Base-by-base conservation (phyloP, 2,113 vertebrate genomes). In the Strigops habroptila region DNA sequence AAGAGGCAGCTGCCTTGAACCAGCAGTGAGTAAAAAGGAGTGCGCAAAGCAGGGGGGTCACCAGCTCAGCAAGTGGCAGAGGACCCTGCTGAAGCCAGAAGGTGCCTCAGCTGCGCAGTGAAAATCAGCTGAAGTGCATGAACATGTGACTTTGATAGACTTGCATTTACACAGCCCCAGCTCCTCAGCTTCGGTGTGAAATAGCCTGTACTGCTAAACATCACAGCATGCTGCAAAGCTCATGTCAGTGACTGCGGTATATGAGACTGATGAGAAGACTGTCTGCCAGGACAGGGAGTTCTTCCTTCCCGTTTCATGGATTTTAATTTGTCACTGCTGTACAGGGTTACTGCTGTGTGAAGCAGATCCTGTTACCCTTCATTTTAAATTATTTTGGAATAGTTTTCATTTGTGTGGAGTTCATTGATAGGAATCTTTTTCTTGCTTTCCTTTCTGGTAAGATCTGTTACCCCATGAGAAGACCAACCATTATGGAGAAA, bases 401-500 rank as follows among this genome's bases (percentile, higher is more conserved):
- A 39, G 17, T 46, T 60, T 44, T 33, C 51, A 19, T 25, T 59
- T 35, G 5, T 27, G 5, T 30, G 35, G 68, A 71, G 30, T 14
- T 91, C 41, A n/a, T 16, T 46, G 22, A n/a, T 18, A 67, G 39
- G 41, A 53, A 41, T 35, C 12, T 64, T 59, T 52, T 71, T 49
- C 69, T 62, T 71, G 12, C 25, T 73, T 63, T 76, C 23, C 37
- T 85, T 81, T 88, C 41, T 59, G 57, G 13, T 60, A 55, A 46
- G 18, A 11, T 65, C 67, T 64, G 23, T 53, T 53, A 52, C 31
- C 37, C 49, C 27, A n/a, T 43, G 6, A 69, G 25, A 69, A 75
- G 49, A 52, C 12, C 0, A 0, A 59, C 14, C 4, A 17, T 52
- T 64, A 52, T 0, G 1, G 30, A 59, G 22, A 48, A 83, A 27